phyloP scores from a whole-genome alignment of 1,140 invertebrate genomes.

The Drosophila chauvacae region DNA sequence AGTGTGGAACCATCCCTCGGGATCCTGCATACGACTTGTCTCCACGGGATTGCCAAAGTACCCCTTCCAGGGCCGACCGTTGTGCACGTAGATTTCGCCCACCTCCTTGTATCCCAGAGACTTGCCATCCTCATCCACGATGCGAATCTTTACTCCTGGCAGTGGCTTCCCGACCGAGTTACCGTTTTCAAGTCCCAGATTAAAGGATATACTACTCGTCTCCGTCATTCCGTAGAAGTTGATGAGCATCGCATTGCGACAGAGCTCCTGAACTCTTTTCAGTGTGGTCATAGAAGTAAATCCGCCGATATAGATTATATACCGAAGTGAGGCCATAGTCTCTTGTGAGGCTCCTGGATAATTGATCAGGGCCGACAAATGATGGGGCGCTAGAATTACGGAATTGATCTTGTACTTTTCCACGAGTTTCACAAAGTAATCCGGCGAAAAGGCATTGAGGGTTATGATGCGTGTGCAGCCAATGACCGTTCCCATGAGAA shows the following conservation, averaged over 20 bases:
- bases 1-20: conserved; percentile 4
- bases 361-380: not conserved
- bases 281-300: conserved; percentile 1
- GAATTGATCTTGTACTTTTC: not conserved
- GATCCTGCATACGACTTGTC: not conserved
- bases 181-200: not conserved
- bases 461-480: conserved; percentile 8
- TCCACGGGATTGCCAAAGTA: conserved; percentile 5
- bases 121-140: conserved; percentile 2
- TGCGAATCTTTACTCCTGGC: conserved; percentile 2
- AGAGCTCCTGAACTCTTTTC: conserved; percentile 3
- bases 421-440: conserved; percentile 1
- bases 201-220: conserved; percentile 1
- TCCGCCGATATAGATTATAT: conserved; percentile 2
- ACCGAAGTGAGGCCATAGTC: not conserved
- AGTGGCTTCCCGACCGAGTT: conserved; percentile 2
- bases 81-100: not conserved
- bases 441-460: not conserved
- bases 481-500: not conserved
- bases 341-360: not conserved
- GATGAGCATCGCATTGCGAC: conserved; percentile 1
- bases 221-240: conserved; percentile 4
- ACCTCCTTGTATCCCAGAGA: conserved; percentile 4
- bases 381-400: not conserved
- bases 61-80: not conserved